Percentiles rank a stretch among this genome's conserved stretches.
These are phyloP conservation scores for Scaptomyza caliginosa DNA, from an alignment of 2,888 invertebrate genomes.

Conservation along the genomic window DNA sequence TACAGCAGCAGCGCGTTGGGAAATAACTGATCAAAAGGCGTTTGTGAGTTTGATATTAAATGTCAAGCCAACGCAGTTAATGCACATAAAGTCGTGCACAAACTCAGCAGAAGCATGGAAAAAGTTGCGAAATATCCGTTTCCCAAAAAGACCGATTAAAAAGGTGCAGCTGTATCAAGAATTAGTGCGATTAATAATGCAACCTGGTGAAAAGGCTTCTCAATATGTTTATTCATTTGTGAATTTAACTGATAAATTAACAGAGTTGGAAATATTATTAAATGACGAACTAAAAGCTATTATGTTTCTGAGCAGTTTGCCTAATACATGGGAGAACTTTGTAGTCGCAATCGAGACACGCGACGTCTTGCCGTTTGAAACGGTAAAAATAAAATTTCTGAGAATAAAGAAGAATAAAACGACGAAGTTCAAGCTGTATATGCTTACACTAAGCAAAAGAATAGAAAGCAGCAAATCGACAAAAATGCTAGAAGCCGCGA, in stretches of 20 bases:
- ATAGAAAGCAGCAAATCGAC: no score
- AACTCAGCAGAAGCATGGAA: not conserved
- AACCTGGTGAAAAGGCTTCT: not conserved
- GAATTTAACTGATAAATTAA: not conserved
- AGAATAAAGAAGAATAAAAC: not conserved
- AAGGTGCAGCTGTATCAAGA: not conserved
- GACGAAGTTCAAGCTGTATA: not conserved
- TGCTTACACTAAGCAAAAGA: no score
- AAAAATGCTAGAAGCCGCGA: no score
- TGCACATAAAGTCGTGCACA: not conserved
- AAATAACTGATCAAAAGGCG: not conserved
- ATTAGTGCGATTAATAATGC: not conserved
- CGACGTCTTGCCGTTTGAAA: not conserved
- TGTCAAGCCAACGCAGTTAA: not conserved
- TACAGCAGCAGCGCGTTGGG: not conserved
- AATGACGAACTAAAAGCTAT: not conserved
- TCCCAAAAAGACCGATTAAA: no score
- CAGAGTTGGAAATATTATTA: not conserved
- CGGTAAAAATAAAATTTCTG: not conserved
- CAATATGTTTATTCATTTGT: not conserved
- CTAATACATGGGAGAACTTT: not conserved
- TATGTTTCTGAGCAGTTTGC: not conserved
- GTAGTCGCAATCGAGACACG: not conserved
- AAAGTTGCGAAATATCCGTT: not conserved
- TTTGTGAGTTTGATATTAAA: not conserved